Percentiles rank a stretch among this genome's conserved stretches.
These are phyloP conservation scores for Drosophila prostipennis DNA, from an alignment of 2,888 invertebrate species.

Conservation along the genomic window DNA sequence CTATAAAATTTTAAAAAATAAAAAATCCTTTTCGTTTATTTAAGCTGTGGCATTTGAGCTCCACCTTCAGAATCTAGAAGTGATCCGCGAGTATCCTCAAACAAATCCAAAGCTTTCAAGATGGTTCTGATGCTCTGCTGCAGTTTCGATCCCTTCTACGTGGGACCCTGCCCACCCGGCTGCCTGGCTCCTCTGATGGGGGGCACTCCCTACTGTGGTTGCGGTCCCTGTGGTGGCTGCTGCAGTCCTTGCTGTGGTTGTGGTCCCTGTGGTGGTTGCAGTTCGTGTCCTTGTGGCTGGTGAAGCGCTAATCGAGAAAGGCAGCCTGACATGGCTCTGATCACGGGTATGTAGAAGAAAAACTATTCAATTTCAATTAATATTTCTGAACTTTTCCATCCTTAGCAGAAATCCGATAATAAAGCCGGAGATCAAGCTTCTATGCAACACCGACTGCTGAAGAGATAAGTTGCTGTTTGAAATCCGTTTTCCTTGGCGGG, in stretches of 20 bases:
- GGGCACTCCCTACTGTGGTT: conserved; percentile 22
- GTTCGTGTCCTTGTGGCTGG: conserved; percentile 42
- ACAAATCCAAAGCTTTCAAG: not conserved
- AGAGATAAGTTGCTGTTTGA: conserved; percentile 36
- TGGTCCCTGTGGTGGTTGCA: conserved; percentile 36
- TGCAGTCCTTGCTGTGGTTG: conserved; percentile 35
- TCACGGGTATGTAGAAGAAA: not conserved
- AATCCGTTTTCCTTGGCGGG: conserved; percentile 9
- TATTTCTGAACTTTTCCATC: not conserved
- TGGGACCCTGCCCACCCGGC: conserved; percentile 67
- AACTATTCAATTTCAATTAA: not conserved
- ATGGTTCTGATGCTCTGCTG: conserved; percentile 55
- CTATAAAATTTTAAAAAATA: too few species aligned
- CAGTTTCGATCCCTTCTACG: conserved; percentile 63
- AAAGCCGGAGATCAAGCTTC: not conserved
- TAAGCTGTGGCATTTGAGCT: not conserved
- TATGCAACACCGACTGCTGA: conserved; percentile 16
- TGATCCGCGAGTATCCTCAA: not conserved
- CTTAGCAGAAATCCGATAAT: not conserved
- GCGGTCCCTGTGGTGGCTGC: conserved; percentile 37
- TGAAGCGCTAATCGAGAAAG: not conserved
- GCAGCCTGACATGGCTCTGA: not conserved
- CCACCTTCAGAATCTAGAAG: not conserved
- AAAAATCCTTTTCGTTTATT: not conserved
- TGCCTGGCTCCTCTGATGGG: conserved; percentile 37